These are phyloP conservation scores for Synodontis membranacea DNA, from an alignment of 2,113 vertebrate species.

Conservation along the genomic window DNA sequence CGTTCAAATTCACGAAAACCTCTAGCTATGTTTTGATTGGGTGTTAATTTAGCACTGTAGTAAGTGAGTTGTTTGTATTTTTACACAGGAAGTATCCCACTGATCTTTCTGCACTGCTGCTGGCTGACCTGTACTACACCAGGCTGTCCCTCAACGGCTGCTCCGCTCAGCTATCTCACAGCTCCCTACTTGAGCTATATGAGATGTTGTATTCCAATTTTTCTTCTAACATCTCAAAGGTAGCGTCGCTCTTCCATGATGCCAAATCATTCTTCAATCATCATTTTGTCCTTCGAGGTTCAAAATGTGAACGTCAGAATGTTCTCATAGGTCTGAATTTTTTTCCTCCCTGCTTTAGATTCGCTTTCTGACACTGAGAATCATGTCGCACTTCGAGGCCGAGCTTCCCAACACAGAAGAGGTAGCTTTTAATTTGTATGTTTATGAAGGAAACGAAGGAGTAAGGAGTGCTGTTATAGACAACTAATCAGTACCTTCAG, in stretches of 20 bases:
- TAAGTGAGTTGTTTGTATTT: not conserved
- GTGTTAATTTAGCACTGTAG: not conserved
- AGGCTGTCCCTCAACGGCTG: conserved; percentile 85
- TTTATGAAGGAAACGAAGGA: not conserved
- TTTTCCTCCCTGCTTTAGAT: conserved; percentile 71
- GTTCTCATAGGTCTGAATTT: not conserved
- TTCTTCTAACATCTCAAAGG: conserved; percentile 88
- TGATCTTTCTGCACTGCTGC: conserved; percentile 81
- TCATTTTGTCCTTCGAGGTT: not conserved
- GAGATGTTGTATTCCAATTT: conserved; percentile 82
- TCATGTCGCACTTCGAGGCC: conserved; percentile 87
- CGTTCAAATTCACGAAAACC: not conserved
- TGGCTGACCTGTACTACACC: conserved; percentile 91
- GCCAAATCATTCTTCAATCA: too few species aligned
- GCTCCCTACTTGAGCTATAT: conserved; percentile 79
- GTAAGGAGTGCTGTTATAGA: not conserved
- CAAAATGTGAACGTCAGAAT: not conserved
- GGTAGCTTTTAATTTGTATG: conserved; percentile 69
- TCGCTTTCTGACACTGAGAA: conserved; percentile 86
- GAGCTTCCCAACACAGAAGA: conserved; percentile 70
- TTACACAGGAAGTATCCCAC: conserved; percentile 78
- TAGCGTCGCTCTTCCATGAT: conserved; percentile 36
- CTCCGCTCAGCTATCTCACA: conserved; percentile 78
- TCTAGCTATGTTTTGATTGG: not conserved
- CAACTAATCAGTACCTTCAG: not conserved